A percentile compares a stretch with the other conserved stretches of the same genome.
Conservation (phyloP, 2,888 invertebrate genomes). For the Steinernema carpocapsae region DNA sequence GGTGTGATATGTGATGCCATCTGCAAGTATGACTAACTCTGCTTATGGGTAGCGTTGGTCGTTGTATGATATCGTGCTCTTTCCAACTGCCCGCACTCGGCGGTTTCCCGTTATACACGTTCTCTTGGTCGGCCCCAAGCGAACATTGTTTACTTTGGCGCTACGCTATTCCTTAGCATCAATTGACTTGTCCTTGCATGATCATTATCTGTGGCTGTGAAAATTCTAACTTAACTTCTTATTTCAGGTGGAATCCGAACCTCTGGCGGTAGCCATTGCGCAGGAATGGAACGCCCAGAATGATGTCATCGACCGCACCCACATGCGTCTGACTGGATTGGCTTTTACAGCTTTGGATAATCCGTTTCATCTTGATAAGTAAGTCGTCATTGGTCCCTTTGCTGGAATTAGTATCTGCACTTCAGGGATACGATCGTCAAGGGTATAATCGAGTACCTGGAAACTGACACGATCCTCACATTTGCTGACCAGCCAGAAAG, state of each 20-base stretch:
- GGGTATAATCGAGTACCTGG: conserved; percentile 79
- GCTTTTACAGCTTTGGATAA: conserved; percentile 91
- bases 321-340: conserved; percentile 78
- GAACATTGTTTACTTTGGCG: conserved; percentile 7
- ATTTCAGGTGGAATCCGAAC: conserved; percentile 73
- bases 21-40: conserved; percentile 26
- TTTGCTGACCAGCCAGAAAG: conserved; percentile 77
- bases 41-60: background rate
- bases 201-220: no score
- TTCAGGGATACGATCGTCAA: conserved; percentile 56
- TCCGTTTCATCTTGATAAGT: conserved; percentile 79
- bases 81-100: conserved; percentile 15
- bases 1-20: conserved; percentile 24
- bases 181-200: no score
- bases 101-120: conserved; percentile 17
- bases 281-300: conserved; percentile 91
- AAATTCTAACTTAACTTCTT: no score
- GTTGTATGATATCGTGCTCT: conserved; percentile 9
- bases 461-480: conserved; percentile 71
- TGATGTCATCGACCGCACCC: conserved; percentile 75
- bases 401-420: background rate
- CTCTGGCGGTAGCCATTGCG: conserved; percentile 88
- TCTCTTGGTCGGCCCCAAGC: background rate
- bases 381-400: conserved; percentile 29
- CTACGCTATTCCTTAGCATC: background rate